phyloP scores from a whole-genome alignment of 1,140 invertebrate species.

The Dendrolimus punctatus region DNA sequence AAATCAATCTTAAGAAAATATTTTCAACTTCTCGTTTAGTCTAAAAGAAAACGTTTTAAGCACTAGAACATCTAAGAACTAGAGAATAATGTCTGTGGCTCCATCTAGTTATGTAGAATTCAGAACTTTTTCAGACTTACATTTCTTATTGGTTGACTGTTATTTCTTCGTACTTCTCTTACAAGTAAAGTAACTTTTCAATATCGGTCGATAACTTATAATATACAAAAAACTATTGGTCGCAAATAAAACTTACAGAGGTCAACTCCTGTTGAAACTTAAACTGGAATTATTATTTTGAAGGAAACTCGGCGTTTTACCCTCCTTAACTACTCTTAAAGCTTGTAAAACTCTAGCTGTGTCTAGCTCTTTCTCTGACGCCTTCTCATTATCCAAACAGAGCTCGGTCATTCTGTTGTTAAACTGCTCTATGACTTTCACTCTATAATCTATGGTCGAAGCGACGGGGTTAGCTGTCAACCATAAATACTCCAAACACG shows the following conservation, averaged over 20 bases:
- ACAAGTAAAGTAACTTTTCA: too few species aligned
- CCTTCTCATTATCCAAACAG: conserved; percentile 89
- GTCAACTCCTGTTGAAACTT: conserved; percentile 58
- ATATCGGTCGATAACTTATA: too few species aligned
- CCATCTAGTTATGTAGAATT: too few species aligned
- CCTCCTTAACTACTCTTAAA: conserved; percentile 75
- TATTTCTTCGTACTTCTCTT: too few species aligned
- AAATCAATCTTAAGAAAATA: too few species aligned
- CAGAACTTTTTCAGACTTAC: too few species aligned
- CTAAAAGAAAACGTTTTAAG: too few species aligned
- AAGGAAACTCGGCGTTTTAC: conserved; percentile 61
- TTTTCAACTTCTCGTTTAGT: too few species aligned
- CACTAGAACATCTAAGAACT: too few species aligned
- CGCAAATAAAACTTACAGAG: conserved; percentile 9
- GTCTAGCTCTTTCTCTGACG: conserved; percentile 91
- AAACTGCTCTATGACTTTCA: conserved; percentile 90
- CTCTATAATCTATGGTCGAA: conserved; percentile 88
- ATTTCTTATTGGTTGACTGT: too few species aligned
- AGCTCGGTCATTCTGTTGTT: conserved; percentile 83
- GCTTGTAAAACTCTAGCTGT: conserved; percentile 92
- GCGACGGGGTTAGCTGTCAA: conserved; percentile 93
- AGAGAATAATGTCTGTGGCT: too few species aligned
- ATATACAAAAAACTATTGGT: too few species aligned
- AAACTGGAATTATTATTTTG: conserved; percentile 53
- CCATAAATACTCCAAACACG: conserved; percentile 88